phyloP scores from a whole-genome alignment of 2,888 invertebrate species.

The Watsonalla binaria region DNA sequence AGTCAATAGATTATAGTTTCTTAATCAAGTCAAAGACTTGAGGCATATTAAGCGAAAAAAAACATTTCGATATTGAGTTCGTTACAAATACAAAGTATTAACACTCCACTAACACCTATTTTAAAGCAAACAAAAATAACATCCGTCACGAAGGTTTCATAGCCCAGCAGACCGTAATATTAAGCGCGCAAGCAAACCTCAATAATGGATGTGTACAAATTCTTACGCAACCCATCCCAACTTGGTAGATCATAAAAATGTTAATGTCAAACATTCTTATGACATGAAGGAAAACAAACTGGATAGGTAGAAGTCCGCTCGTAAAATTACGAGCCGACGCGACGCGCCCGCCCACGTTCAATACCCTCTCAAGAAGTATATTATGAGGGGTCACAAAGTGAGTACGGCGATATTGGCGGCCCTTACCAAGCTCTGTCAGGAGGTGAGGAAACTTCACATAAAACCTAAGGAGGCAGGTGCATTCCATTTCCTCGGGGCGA shows the following conservation, averaged over 20 bases:
- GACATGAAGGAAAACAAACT: slow-evolving; percentile 51
- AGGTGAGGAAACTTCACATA: slow-evolving; percentile 76
- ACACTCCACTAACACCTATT: no score
- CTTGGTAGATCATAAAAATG: slow-evolving; percentile 46
- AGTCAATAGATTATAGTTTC: no score
- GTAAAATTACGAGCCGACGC: slow-evolving; percentile 60
- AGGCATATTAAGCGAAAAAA: no score
- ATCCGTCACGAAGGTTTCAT: not conserved
- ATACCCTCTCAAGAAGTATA: slow-evolving; percentile 75
- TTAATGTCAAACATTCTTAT: slow-evolving; percentile 45
- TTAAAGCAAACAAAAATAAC: not conserved
- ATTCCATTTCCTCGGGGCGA: slow-evolving; percentile 72
- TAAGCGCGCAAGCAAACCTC: not conserved
- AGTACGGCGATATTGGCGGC: slow-evolving; percentile 72
- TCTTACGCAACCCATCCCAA: slow-evolving; percentile 12
- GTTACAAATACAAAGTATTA: no score
- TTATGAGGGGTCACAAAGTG: slow-evolving; percentile 78
- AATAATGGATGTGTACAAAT: not conserved
- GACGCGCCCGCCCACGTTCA: slow-evolving; percentile 51
- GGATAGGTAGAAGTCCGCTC: slow-evolving; percentile 38
- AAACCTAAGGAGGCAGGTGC: slow-evolving; percentile 78
- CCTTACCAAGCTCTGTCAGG: slow-evolving; percentile 65
- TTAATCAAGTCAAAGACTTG: no score
- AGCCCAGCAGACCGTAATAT: slow-evolving; percentile 1
- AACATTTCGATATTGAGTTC: no score